Conservation (phyloP, 2,113 vertebrate genomes). For the Hoplias malabaricus region DNA sequence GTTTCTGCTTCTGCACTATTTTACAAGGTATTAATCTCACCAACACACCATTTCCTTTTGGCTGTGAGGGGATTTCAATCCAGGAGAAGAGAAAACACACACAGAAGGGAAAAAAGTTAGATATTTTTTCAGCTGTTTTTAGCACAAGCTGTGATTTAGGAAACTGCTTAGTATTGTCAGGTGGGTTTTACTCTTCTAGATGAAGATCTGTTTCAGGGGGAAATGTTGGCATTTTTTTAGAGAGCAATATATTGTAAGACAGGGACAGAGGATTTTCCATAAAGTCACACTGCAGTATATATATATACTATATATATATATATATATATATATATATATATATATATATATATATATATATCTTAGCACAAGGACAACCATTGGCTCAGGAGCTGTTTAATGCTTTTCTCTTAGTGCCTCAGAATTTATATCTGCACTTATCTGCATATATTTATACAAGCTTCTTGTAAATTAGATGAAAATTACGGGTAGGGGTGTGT, state of each 20-base stretch:
- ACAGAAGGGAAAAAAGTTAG: slow-evolving; percentile 10
- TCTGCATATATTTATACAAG: too few relatives aligned
- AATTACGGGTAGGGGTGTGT: too few relatives aligned
- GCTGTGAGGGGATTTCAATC: slow-evolving; percentile 14
- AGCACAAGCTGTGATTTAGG: slow-evolving; percentile 36
- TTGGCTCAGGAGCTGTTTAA: too few relatives aligned
- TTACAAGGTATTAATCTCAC: not conserved
- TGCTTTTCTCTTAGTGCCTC: too few relatives aligned
- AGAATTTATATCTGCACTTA: too few relatives aligned
- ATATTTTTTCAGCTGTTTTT: slow-evolving; percentile 47
- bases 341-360: too few relatives aligned
- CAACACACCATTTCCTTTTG: not conserved
- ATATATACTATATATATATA: too few relatives aligned
- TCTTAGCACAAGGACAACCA: too few relatives aligned
- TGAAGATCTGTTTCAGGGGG: slow-evolving; percentile 35
- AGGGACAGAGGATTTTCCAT: not conserved
- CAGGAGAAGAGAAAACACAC: slow-evolving; percentile 17
- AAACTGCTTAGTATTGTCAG: slow-evolving; percentile 40
- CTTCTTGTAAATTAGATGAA: too few relatives aligned
- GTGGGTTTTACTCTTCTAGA: slow-evolving; percentile 32
- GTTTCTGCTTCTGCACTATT: not conserved
- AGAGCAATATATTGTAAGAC: not conserved
- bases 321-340: too few relatives aligned
- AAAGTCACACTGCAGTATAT: too few relatives aligned
- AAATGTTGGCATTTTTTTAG: not conserved